phyloP scores from a whole-genome alignment of 1,140 invertebrate species.

The Nephotettix cincticeps region DNA sequence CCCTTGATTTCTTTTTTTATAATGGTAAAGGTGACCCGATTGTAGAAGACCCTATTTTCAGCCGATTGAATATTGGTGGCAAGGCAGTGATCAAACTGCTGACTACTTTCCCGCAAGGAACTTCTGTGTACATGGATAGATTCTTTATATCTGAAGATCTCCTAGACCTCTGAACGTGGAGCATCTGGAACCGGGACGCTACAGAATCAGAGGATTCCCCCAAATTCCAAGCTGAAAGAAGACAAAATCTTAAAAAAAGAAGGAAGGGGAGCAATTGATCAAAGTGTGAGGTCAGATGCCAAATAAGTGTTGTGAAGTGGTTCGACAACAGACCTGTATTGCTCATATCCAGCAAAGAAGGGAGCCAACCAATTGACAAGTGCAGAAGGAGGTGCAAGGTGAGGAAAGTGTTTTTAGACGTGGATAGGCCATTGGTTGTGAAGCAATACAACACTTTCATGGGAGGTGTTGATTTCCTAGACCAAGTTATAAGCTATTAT shows the following conservation, averaged over 20 bases:
- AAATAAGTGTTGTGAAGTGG: conserved; percentile 7
- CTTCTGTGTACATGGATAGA: background rate
- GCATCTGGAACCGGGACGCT: background rate
- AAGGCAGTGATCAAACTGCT: background rate
- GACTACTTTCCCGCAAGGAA: background rate
- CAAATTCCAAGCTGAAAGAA: background rate
- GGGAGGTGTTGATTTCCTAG: too few relatives aligned
- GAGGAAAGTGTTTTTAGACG: conserved; percentile 6
- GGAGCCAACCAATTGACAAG: background rate
- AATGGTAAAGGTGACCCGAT: background rate
- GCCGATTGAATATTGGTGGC: background rate
- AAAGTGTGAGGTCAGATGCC: background rate
- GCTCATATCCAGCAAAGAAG: background rate
- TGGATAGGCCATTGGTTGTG: background rate
- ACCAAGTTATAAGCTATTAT: too few relatives aligned
- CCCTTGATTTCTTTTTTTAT: too few relatives aligned
- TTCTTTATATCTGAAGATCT: background rate
- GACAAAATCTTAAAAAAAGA: background rate
- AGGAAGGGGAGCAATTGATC: conserved; percentile 1
- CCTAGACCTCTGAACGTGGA: background rate
- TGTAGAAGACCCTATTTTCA: background rate
- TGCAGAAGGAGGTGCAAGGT: background rate
- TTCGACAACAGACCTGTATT: conserved; percentile 1
- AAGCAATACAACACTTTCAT: background rate
- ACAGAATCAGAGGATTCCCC: background rate